Conservation (phyloP, 2,888 invertebrate species). For the Dolomedes plantarius region DNA sequence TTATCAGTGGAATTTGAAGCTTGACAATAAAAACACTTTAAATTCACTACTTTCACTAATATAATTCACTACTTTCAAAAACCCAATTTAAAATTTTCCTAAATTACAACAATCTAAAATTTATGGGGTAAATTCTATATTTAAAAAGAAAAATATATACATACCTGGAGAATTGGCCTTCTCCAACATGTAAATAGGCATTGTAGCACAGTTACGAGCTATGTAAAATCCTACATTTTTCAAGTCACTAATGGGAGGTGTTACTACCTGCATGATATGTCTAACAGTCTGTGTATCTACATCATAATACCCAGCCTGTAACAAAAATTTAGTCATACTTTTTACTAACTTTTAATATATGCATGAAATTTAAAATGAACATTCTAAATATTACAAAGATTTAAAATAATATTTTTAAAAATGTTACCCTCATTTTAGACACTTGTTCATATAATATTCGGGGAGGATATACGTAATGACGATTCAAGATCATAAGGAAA, state of each 20-base stretch:
- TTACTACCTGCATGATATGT: constrained; percentile 85
- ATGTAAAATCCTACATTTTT: constrained; percentile 84
- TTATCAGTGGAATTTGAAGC: too few species aligned
- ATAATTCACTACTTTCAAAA: too few species aligned
- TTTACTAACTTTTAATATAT: background rate
- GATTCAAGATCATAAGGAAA: constrained; percentile 93
- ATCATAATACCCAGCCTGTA: constrained; percentile 82
- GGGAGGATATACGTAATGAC: constrained; percentile 86
- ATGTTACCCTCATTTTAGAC: constrained; percentile 84
- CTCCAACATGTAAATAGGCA: constrained; percentile 85
- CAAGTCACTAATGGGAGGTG: constrained; percentile 83
- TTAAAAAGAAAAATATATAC: too few species aligned
- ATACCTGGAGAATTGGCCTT: constrained; percentile 82
- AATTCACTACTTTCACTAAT: too few species aligned
- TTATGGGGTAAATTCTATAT: too few species aligned
- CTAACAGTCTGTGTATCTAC: constrained; percentile 88
- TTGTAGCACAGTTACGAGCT: constrained; percentile 83
- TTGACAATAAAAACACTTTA: too few species aligned
- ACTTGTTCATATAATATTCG: constrained; percentile 87
- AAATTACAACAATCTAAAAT: background rate
- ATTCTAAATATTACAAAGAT: too few species aligned
- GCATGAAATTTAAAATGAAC: constrained; percentile 13
- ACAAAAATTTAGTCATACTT: constrained; percentile 23
- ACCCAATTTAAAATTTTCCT: too few species aligned
- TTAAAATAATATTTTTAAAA: background rate